Base-by-base conservation (phyloP, 2,113 vertebrate species). In the Scartelaos histophorus region DNA sequence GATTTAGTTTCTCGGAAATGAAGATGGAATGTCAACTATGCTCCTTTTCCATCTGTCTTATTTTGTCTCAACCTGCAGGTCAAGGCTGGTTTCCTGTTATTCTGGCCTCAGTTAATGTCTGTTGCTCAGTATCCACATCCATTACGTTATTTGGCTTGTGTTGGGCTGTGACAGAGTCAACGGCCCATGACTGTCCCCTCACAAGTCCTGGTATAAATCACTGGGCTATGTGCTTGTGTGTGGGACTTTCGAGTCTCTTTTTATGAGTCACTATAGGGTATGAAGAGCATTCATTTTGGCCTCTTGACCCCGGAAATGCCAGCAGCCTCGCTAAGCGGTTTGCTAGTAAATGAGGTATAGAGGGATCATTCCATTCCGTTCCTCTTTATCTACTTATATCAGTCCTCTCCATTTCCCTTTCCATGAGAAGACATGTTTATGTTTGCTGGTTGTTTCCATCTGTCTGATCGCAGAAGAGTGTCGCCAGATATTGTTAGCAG, bases 331-430 rank as follows among this genome's bases (percentile, higher is more conserved):
- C 87, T 94, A 93, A 94, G 88, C 84, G 81, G 73, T 94, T 85
- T 90, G 86, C 87, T 90, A 89, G 80, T 93, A 92, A 94, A 93
- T 94, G 93, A 92, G 90, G 86, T 92, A 93, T 89, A 90, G 84
- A 90, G 88, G 90, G 85, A 67, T 45, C 62, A 67, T 83, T 88
- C 77, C 74, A 86, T 84, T 83, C 82, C 73, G 65, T 82, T 85
- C 79, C 58, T 80, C 75, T 82, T 87, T 87, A 89, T 91, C 85
- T 83, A 70, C 82, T 88, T 79, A 85, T 85, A 92, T 93, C 93
- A 89, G 83, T 74, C 78, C 75, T 85, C 73, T 70, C 67, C 80
- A 89, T 87, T 85, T 87, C 87, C 87, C 78, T 85, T 93, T 90
- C 81, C 90, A 93, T 85, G 89, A 88, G 85, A 90, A 86, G 79